These are phyloP conservation scores for Octomys mimax DNA, from an alignment of 2,797 vertebrate genomes.

Conservation along the genomic window DNA sequence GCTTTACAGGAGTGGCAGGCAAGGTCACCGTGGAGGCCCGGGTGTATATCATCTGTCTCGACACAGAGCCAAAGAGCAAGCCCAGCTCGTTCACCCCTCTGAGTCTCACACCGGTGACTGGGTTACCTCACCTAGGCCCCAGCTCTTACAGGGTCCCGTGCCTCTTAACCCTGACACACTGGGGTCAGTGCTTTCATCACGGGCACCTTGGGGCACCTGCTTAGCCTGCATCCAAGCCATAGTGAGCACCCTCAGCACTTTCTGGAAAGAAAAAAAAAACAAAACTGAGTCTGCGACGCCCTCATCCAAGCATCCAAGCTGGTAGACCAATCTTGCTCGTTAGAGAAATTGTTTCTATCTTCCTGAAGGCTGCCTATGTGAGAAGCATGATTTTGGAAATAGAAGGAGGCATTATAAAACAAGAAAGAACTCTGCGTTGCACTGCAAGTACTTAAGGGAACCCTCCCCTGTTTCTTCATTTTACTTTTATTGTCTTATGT, in stretches of 20 bases:
- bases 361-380: background rate
- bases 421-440: too few species aligned
- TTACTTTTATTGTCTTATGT: background rate
- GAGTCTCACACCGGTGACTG: background rate
- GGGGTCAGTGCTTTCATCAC: too few species aligned
- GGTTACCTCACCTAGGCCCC: background rate
- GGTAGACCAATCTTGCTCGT: too few species aligned
- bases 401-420: background rate
- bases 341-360: background rate
- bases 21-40: background rate
- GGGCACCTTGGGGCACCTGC: background rate
- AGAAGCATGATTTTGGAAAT: background rate
- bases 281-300: background rate
- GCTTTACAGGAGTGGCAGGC: background rate
- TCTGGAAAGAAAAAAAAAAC: background rate
- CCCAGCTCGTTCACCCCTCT: background rate
- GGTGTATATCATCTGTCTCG: background rate
- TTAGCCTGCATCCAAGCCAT: background rate
- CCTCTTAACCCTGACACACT: background rate
- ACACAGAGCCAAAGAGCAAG: background rate
- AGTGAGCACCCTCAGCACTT: background rate
- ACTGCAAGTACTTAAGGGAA: background rate
- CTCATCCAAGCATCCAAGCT: background rate
- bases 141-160: too few species aligned
- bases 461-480: background rate